A percentile compares a stretch with the other conserved stretches of the same genome.
These are phyloP conservation scores for Endotricha flammealis DNA, from an alignment of 2,888 invertebrate genomes.

Conservation along the genomic window DNA sequence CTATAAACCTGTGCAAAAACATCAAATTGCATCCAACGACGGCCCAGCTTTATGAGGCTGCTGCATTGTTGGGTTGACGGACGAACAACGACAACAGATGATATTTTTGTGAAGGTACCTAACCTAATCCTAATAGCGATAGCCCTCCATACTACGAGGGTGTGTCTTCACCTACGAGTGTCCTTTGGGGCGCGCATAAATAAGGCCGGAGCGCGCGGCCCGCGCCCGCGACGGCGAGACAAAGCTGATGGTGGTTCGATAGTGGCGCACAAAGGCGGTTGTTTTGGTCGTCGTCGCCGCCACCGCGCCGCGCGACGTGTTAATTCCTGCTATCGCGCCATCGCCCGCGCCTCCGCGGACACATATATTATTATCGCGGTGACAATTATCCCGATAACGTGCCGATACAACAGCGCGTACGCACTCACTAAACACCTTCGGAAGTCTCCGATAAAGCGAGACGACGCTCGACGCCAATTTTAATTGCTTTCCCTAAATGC, in stretches of 20 bases:
- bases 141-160: no score
- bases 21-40: no score
- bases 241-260: slow-evolving; percentile 30
- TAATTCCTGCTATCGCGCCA: slow-evolving; percentile 29
- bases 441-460: no score
- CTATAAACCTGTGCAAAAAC: no score
- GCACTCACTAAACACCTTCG: not conserved
- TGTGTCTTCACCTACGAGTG: no score
- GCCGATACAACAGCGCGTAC: not conserved
- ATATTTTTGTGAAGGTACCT: no score
- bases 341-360: slow-evolving; percentile 20
- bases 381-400: slow-evolving; percentile 37
- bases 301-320: slow-evolving; percentile 29
- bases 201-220: slow-evolving; percentile 21
- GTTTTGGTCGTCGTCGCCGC: slow-evolving; percentile 13
- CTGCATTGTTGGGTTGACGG: no score
- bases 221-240: slow-evolving; percentile 9
- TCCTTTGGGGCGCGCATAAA: slow-evolving; percentile 20
- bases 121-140: no score
- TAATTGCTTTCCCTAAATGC: not conserved
- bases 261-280: slow-evolving; percentile 14
- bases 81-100: no score
- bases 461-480: not conserved
- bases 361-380: slow-evolving; percentile 40
- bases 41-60: no score